Evolutionary conservation across 1,140 invertebrate genomes (phyloP), one percentile per base, ranked within the genome.

Genomic region (Zaprionus ghesquierei): DNA sequence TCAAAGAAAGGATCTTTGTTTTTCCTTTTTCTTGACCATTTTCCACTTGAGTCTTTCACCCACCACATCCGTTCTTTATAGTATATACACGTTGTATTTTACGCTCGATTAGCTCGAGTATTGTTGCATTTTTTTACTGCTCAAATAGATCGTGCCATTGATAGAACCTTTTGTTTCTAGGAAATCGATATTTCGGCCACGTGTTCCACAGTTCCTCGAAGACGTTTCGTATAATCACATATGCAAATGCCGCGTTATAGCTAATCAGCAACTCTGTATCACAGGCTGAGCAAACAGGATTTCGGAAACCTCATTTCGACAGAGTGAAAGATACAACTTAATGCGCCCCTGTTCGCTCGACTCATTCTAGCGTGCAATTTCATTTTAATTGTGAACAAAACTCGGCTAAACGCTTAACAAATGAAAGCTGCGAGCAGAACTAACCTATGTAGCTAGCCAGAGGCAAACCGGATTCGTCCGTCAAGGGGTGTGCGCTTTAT

Each of bases 351-450:
- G 18, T 25, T 60, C 8, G 8, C 41, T 46, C 5, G 41, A 25
- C 33, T n/a, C 71, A 69, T 49, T 74, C 74, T 75, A 74, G 77
- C 77, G 69, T 38, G 65, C 79, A 89, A 89, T 89, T 77, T 82
- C 55, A 79, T 75, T 87, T 89, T 86, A 89, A 90, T 89, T 90
- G 81, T 90, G 78, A 89, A 89, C 76, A 79, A 81, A 89, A 86
- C 53, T 81, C 63, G 69, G 38, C 18, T 75, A 89, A 89, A 90
- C 86, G 76, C 61, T 82, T 77, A 89, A 90, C 86, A 90, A 89
- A 89, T 89, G 73, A 89, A 86, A 90, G 86, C 86, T 75, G 78
- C 63, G 29, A 66, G 75, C 76, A 22, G 41, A 86, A 75, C 76
- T 38, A 3, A 38, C 50, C 70, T 9, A n/a, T n/a, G n/a, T 62